A percentile compares a stretch with the other conserved stretches of the same genome.
These are phyloP conservation scores for Biston betularia DNA, from an alignment of 2,888 invertebrate genomes.

Conservation along the genomic window DNA sequence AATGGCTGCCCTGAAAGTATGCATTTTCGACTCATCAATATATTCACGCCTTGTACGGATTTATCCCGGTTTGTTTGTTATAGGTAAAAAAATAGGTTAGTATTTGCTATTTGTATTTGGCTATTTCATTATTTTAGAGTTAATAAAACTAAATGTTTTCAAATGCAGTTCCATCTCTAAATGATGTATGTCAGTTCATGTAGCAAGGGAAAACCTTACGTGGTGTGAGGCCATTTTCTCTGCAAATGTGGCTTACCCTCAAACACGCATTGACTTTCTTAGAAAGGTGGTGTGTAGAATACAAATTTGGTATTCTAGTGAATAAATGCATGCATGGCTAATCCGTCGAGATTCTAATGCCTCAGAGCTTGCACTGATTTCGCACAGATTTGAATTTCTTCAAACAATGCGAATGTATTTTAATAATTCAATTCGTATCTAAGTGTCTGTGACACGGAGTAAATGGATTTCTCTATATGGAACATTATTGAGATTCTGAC, in stretches of 20 bases:
- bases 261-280: conserved; percentile 35
- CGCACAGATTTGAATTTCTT: conserved; percentile 9
- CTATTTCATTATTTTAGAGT: conserved; percentile 5
- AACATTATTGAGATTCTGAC: too few species aligned
- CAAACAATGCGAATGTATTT: not conserved
- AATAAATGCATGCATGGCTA: conserved; percentile 41
- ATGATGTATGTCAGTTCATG: conserved; percentile 17
- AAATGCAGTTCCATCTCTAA: conserved; percentile 10
- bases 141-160: conserved; percentile 4
- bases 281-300: conserved; percentile 38
- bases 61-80: too few species aligned
- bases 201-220: conserved; percentile 21
- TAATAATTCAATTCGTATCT: not conserved
- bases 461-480: too few species aligned
- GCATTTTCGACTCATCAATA: too few species aligned
- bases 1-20: too few species aligned
- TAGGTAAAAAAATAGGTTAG: too few species aligned
- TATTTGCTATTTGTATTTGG: too few species aligned
- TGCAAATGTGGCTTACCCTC: conserved; percentile 30
- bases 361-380: conserved; percentile 11
- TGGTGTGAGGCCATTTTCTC: conserved; percentile 37
- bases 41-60: too few species aligned
- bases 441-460: not conserved
- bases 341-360: conserved; percentile 34
- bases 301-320: conserved; percentile 28